Conservation (phyloP, 2,888 invertebrate species). For the Clusia tigrina region DNA sequence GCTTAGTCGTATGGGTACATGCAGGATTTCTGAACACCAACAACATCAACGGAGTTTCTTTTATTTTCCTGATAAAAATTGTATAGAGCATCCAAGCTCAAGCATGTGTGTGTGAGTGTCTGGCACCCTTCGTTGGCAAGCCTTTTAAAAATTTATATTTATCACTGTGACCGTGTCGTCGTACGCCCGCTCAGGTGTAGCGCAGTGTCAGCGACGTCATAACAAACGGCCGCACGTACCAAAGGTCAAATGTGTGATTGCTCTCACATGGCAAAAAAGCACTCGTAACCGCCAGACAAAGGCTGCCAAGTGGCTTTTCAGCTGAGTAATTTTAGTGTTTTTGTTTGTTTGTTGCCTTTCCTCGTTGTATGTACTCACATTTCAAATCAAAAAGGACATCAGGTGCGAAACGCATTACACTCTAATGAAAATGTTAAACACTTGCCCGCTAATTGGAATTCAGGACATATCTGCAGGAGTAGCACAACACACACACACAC, state of each 20-base stretch:
- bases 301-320: background rate
- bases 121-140: no score
- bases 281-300: background rate
- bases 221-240: background rate
- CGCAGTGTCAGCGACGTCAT: background rate
- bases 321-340: background rate
- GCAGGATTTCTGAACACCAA: no score
- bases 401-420: conserved; percentile 3
- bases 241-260: conserved; percentile 2
- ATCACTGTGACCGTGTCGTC: no score
- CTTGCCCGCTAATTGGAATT: conserved; percentile 2
- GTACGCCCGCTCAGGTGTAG: no score
- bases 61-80: no score
- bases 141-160: no score
- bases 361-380: background rate
- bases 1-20: no score
- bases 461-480: background rate
- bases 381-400: conserved; percentile 6
- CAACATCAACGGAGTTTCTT: no score
- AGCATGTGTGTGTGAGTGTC: no score
- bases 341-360: background rate
- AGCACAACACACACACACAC: background rate
- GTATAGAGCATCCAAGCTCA: no score
- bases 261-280: background rate
- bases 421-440: conserved; percentile 7